These are phyloP conservation scores for Hirtodrosophila alboralis DNA, from an alignment of 2,888 invertebrate species.

Conservation along the genomic window DNA sequence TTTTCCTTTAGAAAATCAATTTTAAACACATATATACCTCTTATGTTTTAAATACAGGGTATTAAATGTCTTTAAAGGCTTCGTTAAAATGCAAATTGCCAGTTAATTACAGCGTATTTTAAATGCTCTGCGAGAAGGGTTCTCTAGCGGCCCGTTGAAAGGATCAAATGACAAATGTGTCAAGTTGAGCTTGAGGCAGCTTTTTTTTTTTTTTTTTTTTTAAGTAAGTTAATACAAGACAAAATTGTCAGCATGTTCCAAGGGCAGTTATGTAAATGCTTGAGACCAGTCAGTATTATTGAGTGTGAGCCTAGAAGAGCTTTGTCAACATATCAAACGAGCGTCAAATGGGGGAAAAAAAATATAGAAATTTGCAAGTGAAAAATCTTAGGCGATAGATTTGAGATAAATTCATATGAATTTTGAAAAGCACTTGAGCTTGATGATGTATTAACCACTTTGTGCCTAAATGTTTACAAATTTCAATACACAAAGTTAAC, in stretches of 20 bases:
- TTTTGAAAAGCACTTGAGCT: slow-evolving; percentile 14
- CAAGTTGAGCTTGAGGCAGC: slow-evolving; percentile 25
- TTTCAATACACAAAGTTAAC: slow-evolving; percentile 24
- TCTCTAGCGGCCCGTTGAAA: slow-evolving; percentile 13
- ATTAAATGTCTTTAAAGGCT: slow-evolving; percentile 22
- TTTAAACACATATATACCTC: no score
- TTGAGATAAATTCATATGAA: slow-evolving; percentile 12
- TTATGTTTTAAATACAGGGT: slow-evolving; percentile 3
- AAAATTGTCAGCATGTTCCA: background rate
- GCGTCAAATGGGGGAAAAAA: slow-evolving; percentile 18
- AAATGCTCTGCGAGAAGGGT: slow-evolving; percentile 10
- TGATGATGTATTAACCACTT: slow-evolving; percentile 30
- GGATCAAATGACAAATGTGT: slow-evolving; percentile 65
- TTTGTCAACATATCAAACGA: slow-evolving; percentile 47
- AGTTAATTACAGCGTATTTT: slow-evolving; percentile 60
- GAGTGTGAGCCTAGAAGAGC: slow-evolving; percentile 35
- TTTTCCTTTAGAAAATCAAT: no score
- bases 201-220: slow-evolving; percentile 10
- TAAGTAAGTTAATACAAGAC: slow-evolving; percentile 1
- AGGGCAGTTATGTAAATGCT: slow-evolving; percentile 26
- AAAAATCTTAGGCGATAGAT: slow-evolving; percentile 16
- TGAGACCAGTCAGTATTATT: slow-evolving; percentile 11
- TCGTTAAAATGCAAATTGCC: slow-evolving; percentile 60
- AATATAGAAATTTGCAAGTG: slow-evolving; percentile 17
- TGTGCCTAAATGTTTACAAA: slow-evolving; percentile 36